phyloP scores from a whole-genome alignment of 2,113 vertebrate species.

The Cathartes aura region DNA sequence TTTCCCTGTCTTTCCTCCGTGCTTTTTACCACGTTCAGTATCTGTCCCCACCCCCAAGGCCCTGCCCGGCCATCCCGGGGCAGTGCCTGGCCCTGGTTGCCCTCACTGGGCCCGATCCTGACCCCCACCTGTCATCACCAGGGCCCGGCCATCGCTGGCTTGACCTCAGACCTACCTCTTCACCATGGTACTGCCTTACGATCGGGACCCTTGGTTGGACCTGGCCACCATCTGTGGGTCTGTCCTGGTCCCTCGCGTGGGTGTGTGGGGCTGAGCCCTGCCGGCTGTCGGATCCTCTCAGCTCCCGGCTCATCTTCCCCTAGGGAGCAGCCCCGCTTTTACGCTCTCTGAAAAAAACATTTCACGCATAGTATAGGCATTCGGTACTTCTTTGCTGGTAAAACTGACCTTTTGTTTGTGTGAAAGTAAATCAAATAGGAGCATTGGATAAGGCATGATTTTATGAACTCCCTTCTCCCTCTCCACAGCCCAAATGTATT shows the following conservation, averaged over 20 bases:
- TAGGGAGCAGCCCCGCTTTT: background rate
- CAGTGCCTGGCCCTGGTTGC: background rate
- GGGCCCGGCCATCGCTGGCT: fast-evolving
- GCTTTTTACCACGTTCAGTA: background rate
- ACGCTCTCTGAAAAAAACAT: background rate
- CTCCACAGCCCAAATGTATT: background rate
- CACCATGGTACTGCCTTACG: background rate
- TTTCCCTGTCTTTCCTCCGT: background rate
- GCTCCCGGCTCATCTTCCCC: background rate
- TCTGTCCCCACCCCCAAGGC: background rate
- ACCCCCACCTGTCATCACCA: background rate
- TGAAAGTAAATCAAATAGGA: background rate
- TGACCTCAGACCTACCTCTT: background rate
- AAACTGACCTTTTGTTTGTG: background rate
- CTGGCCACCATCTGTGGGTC: background rate
- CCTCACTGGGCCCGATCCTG: background rate
- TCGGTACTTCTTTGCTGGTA: background rate
- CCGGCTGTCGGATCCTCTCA: fast-evolving
- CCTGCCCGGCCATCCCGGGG: background rate
- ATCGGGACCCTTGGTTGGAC: background rate
- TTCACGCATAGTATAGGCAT: background rate
- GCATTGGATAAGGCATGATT: background rate
- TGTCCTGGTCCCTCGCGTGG: background rate
- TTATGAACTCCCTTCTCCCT: background rate
- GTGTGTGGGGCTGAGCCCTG: background rate